Base-by-base conservation (phyloP, 2,888 invertebrate genomes). In the Thymelicus lineola region DNA sequence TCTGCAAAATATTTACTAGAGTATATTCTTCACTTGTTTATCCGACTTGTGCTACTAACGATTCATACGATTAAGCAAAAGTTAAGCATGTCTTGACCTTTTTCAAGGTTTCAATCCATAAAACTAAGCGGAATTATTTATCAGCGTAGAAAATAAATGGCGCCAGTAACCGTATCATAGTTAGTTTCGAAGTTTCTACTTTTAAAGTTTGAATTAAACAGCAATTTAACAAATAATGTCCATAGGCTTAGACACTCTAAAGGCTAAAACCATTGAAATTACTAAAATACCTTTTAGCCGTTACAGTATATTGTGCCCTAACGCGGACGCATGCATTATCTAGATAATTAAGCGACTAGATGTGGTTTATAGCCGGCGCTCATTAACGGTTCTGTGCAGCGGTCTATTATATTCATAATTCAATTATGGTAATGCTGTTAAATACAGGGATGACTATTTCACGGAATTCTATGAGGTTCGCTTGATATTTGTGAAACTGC, bases 261-360 rank as follows among this genome's bases (percentile, higher is more conserved):
- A n/a, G n/a, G n/a, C n/a, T n/a, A n/a, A 7, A 50, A 50, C 50
- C 50, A 59, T 12, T 20, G 14, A 35, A 62, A 9, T 12, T 17
- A 38, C 15, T n/a, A 15, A 36, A 50, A 63, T 50, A 35, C 17
- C 62, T 38, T 36, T 50, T 38, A 15, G 17, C 17, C 12, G 12
- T 50, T 50, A 66, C 64, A 66, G 35, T 67, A 60, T 53, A 74
- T 72, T 73, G 63, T 68, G 73, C 69, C 68, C 62, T 57, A 65
- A 69, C 50, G 17, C 42, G 59, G 55, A 12, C 42, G 78, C 79
- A 75, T 76, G 80, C 64, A 74, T 75, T 67, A 74, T 71, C 71
- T 77, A 72, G 72, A 83, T 83, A 83, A 86, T 85, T 85, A 83
- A 81, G 74, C 72, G 63, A 53, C 70, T 63, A 38, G 62, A 45